These are phyloP conservation scores for Drepana arcuata DNA, from an alignment of 1,140 invertebrate genomes.

Conservation along the genomic window DNA sequence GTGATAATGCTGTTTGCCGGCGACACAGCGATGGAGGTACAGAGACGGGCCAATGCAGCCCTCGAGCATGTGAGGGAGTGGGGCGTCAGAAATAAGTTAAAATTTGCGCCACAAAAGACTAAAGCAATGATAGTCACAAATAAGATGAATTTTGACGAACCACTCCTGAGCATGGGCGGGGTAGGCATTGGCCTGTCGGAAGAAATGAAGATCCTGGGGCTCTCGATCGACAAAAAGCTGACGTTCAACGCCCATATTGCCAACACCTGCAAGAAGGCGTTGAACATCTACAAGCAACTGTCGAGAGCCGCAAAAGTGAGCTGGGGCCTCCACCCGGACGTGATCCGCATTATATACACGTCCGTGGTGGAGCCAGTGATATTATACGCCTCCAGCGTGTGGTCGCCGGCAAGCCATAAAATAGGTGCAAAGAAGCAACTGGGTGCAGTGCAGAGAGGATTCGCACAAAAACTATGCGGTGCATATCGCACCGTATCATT, in stretches of 20 bases:
- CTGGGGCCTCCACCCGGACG: background rate
- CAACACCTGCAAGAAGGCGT: background rate
- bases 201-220: background rate
- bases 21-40: background rate
- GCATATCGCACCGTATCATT: no score
- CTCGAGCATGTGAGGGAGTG: slow-evolving; percentile 1
- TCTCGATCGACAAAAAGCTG: background rate
- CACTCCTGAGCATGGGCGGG: background rate
- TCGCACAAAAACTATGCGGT: no score
- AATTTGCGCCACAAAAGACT: background rate
- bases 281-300: background rate
- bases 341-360: no score
- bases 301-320: background rate
- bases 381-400: no score
- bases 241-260: background rate
- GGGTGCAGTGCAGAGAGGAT: no score
- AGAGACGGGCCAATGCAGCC: background rate
- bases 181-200: background rate
- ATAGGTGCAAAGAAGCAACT: no score
- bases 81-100: background rate
- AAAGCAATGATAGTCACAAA: background rate
- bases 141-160: background rate
- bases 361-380: no score
- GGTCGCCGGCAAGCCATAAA: no score
- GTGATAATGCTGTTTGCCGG: slow-evolving; percentile 2